Evolutionary conservation across 2,797 vertebrate species (phyloP).

Genomic region (Diceros bicornis): DNA sequence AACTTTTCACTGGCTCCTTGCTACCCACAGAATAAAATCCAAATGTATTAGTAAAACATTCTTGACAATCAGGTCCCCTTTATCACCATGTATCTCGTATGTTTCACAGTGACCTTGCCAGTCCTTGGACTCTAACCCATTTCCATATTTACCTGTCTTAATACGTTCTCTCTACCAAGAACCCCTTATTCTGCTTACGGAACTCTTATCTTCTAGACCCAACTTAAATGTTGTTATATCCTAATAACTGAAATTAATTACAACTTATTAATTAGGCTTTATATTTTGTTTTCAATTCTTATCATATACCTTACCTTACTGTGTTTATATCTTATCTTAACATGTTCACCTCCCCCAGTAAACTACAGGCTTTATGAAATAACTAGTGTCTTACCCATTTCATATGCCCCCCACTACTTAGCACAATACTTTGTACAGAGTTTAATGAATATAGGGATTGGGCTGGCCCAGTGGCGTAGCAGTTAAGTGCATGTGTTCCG

Average conservation of each 20-base stretch:
- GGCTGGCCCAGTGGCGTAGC: too few species aligned
- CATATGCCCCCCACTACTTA: background rate
- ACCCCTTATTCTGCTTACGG: background rate
- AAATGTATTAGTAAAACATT: background rate
- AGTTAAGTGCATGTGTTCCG: too few species aligned
- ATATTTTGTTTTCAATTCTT: constrained; percentile 54
- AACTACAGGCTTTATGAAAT: constrained; percentile 25
- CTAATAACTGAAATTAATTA: constrained; percentile 16
- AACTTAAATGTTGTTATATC: constrained; percentile 42
- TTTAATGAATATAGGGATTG: constrained; percentile 2
- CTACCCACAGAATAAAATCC: constrained; percentile 9
- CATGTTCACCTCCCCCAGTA: background rate
- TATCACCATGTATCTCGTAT: background rate
- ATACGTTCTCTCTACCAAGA: background rate
- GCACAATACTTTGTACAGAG: background rate
- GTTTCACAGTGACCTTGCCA: background rate
- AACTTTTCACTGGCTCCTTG: background rate
- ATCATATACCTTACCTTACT: background rate
- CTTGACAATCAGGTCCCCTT: background rate
- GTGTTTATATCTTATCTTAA: too few species aligned
- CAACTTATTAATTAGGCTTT: background rate
- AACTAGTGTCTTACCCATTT: background rate
- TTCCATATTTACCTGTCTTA: background rate
- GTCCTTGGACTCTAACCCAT: background rate
- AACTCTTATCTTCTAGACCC: background rate